Conservation (phyloP, 2,797 vertebrate genomes). For the Notamacropus eugenii region DNA sequence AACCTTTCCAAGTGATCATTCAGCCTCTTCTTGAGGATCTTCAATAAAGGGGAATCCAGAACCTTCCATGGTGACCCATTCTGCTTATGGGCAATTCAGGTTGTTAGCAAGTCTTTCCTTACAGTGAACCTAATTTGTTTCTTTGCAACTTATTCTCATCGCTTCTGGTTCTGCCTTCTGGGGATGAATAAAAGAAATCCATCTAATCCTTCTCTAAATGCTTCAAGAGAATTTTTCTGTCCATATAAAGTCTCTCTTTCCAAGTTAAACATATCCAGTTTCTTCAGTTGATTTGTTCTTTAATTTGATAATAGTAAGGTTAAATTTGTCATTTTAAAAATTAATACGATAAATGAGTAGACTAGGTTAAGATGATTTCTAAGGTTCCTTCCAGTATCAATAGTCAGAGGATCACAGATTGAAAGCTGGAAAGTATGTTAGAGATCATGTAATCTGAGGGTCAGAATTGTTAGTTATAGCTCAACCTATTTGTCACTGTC, state of each 20-base stretch:
- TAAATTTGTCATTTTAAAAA: background rate
- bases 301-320: background rate
- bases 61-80: background rate
- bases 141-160: background rate
- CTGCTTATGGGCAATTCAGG: background rate
- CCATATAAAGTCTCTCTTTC: background rate
- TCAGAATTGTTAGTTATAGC: background rate
- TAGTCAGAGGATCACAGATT: background rate
- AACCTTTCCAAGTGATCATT: background rate
- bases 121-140: background rate
- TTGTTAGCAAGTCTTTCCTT: background rate
- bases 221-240: background rate
- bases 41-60: background rate
- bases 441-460: background rate
- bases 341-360: background rate
- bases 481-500: background rate
- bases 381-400: background rate
- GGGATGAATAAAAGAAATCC: background rate
- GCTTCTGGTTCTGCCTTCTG: background rate
- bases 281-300: background rate
- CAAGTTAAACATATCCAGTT: background rate
- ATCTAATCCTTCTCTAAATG: background rate
- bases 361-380: background rate
- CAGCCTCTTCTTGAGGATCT: background rate
- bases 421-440: background rate